Conservation (phyloP, 2,113 vertebrate genomes). For the Clarias macrocephalus region DNA sequence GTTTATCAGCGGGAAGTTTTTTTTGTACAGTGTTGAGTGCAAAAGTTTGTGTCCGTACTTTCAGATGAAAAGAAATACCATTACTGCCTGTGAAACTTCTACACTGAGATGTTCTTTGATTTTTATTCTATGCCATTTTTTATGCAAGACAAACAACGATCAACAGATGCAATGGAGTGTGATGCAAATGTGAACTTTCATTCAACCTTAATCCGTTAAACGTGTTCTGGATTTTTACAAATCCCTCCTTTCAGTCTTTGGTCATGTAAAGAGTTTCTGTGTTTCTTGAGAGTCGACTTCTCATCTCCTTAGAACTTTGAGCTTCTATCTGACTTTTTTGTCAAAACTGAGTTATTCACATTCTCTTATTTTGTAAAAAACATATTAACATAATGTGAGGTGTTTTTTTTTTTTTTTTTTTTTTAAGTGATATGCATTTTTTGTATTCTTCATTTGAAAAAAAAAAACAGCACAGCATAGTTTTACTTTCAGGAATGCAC, state of each 20-base stretch:
- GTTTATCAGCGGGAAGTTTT: background rate
- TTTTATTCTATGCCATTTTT: too few relatives aligned
- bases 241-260: background rate
- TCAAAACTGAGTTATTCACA: too few relatives aligned
- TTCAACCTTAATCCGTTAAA: background rate
- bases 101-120: background rate
- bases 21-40: background rate
- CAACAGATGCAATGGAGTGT: background rate
- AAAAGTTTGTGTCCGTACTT: background rate
- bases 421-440: too few relatives aligned
- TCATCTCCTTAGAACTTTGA: too few relatives aligned
- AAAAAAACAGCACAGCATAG: too few relatives aligned
- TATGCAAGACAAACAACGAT: too few relatives aligned
- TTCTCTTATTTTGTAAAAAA: too few relatives aligned
- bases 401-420: too few relatives aligned
- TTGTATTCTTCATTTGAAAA: too few relatives aligned
- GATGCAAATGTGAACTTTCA: background rate
- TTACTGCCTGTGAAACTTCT: background rate
- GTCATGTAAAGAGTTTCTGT: background rate
- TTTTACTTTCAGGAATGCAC: too few relatives aligned
- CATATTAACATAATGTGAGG: too few relatives aligned
- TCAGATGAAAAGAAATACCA: background rate
- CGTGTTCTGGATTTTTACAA: background rate
- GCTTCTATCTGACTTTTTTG: too few relatives aligned
- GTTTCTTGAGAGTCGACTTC: background rate